These are phyloP conservation scores for Esox niger DNA, from an alignment of 2,113 vertebrate species.

Conservation along the genomic window DNA sequence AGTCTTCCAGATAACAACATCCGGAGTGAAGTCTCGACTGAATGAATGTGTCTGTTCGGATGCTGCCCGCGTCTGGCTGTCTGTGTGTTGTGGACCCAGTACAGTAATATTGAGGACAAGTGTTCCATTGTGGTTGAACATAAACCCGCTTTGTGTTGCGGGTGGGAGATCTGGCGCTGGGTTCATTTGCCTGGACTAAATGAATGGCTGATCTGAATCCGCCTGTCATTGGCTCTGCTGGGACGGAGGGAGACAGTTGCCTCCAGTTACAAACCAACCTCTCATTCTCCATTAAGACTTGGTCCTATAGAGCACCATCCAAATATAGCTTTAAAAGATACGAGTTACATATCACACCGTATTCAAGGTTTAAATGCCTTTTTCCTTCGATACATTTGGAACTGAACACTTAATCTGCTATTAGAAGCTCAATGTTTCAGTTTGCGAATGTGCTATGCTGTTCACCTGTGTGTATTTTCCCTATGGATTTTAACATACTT, in stretches of 20 bases:
- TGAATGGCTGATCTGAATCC: conserved; percentile 24
- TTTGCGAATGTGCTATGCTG: conserved; percentile 3
- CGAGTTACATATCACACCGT: too few species aligned
- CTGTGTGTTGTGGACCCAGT: conserved; percentile 10
- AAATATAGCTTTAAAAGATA: too few species aligned
- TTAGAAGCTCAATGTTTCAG: background rate
- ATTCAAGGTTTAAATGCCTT: conserved; percentile 15
- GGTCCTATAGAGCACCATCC: too few species aligned
- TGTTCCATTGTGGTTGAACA: conserved; percentile 37
- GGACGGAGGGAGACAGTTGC: conserved; percentile 4
- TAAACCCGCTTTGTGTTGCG: conserved; percentile 34
- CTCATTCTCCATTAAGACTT: background rate
- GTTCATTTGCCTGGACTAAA: conserved; percentile 28
- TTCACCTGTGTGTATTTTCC: conserved; percentile 9
- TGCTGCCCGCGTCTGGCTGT: background rate
- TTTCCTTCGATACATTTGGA: conserved; percentile 8
- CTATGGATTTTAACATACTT: conserved; percentile 22
- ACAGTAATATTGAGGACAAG: conserved; percentile 40
- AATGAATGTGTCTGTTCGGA: background rate
- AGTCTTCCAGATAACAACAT: too few species aligned
- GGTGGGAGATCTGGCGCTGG: conserved; percentile 17
- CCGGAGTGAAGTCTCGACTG: too few species aligned
- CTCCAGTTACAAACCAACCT: too few species aligned
- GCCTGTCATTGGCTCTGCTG: conserved; percentile 20
- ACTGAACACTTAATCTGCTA: background rate